Evolutionary conservation across 1,140 invertebrate species (phyloP), one percentile per base, ranked within the genome.

Genomic region (Phortica variegata): DNA sequence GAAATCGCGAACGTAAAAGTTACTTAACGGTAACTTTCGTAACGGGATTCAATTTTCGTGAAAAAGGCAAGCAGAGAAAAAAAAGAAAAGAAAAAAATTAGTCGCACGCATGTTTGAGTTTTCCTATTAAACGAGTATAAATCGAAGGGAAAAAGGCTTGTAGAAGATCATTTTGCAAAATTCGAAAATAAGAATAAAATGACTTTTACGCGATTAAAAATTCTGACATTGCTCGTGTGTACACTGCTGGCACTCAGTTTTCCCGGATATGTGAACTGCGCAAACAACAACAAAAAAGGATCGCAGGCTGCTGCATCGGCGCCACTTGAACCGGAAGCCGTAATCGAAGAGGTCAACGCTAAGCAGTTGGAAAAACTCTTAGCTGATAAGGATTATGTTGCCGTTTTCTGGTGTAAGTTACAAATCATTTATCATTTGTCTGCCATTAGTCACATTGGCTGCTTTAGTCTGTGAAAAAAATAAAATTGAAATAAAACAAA

Each of bases 371-470:
- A 93, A 75, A 84, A 88, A 70, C 81, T 93, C 49, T 83, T 94
- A 65, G 85, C 88, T 74, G 88, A 91, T 60, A 92, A 92, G 82
- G 91, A 93, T 79, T 93, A 89, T 82, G 90, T 94, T 72, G 92
- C 91, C 68, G 91, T 95, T 70, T 93, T 90, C 80, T 95, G 92
- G 90, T 94, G 92, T 95, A 90, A 94, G 92, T 74, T 37, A 5
- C 21, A 29, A 3, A 8, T 34, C 6, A n/a, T 8, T 34, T 34
- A 8, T 9, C 13, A n/a, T 34, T 9, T n/a, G 26, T 29, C 42
- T 16, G 10, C 13, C 17, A 6, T 32, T 17, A 53, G 13, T 9
- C 15, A 26, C 46, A 48, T 26, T n/a, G n/a, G n/a, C n/a, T n/a
- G n/a, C n/a, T n/a, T n/a, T n/a, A n/a, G n/a, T n/a, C n/a, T n/a